Evolutionary conservation across 2,888 invertebrate genomes (phyloP).

Genomic region (Melinaea menophilus): DNA sequence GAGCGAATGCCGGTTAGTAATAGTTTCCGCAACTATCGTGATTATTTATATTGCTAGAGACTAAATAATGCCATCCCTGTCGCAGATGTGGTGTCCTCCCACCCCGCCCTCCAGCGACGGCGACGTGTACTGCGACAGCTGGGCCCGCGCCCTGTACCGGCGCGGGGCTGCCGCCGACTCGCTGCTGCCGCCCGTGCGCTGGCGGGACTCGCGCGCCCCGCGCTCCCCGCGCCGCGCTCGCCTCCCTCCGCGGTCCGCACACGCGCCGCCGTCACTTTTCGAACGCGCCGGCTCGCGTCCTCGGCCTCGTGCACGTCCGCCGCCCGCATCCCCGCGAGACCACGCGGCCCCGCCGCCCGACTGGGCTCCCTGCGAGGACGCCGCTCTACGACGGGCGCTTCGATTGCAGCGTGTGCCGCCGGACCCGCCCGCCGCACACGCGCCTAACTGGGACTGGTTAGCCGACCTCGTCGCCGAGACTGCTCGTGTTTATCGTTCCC

Average conservation of each 20-base stretch:
- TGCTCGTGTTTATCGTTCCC: constrained; percentile 91
- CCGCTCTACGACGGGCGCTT: constrained; percentile 89
- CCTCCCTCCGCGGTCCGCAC: constrained; percentile 83
- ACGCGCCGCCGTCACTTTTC: constrained; percentile 85
- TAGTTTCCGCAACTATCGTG: neutral
- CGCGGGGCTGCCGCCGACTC: constrained; percentile 83
- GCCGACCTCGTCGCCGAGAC: constrained; percentile 93
- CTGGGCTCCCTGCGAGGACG: constrained; percentile 95
- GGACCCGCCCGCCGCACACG: constrained; percentile 87
- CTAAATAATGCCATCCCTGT: constrained; percentile 4
- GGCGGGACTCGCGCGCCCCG: constrained; percentile 80
- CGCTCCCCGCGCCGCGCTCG: constrained; percentile 76
- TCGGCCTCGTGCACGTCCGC: constrained; percentile 83
- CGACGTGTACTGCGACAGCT: constrained; percentile 93
- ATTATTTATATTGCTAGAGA: neutral
- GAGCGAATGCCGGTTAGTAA: constrained; percentile 90
- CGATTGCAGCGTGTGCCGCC: constrained; percentile 81
- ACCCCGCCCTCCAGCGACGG: constrained; percentile 96
- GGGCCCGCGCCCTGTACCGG: constrained; percentile 91
- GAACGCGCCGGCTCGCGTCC: constrained; percentile 86
- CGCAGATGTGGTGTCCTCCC: constrained; percentile 97
- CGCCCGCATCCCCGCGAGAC: constrained; percentile 84
- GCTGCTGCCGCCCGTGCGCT: constrained; percentile 80
- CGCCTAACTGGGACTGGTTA: constrained; percentile 97
- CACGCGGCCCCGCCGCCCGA: constrained; percentile 83